phyloP scores from a whole-genome alignment of 2,797 vertebrate genomes.

The Ctenopoma kingsleyae region DNA sequence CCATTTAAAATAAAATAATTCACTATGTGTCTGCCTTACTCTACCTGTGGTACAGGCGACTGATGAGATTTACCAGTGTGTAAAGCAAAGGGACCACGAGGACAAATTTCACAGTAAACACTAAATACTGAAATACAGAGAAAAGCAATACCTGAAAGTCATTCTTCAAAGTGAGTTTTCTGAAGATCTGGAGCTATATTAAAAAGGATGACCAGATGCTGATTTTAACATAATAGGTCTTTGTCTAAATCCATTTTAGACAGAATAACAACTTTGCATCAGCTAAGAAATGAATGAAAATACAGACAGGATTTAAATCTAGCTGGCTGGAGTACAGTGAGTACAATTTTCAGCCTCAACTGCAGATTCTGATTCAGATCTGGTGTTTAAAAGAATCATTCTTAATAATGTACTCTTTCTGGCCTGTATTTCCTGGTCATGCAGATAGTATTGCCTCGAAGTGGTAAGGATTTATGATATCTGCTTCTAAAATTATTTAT shows the following conservation, averaged over 20 bases:
- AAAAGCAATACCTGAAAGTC: conserved; percentile 1
- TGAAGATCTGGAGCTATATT: conserved; percentile 11
- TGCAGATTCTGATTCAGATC: conserved; percentile 1
- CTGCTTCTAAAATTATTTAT: not conserved
- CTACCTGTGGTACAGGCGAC: conserved; percentile 17
- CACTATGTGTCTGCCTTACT: conserved; percentile 23
- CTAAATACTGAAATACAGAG: conserved; percentile 1
- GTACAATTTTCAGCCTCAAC: not conserved
- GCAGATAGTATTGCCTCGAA: not conserved
- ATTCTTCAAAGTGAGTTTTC: conserved; percentile 6
- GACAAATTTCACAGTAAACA: conserved; percentile 30
- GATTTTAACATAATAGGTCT: conserved; percentile 19
- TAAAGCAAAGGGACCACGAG: conserved; percentile 21
- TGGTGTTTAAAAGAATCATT: not conserved
- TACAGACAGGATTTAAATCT: not conserved
- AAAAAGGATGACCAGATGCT: conserved; percentile 12
- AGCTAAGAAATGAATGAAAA: conserved; percentile 14
- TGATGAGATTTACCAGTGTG: conserved; percentile 33
- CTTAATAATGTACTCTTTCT: not conserved
- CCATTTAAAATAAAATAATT: conserved; percentile 42
- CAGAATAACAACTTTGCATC: conserved; percentile 16
- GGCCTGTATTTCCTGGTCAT: not conserved
- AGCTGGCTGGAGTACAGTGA: not conserved
- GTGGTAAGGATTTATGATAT: not conserved
- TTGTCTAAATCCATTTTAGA: conserved; percentile 1